These are phyloP conservation scores for Vidua macroura DNA, from an alignment of 2,113 vertebrate genomes.

Conservation along the genomic window DNA sequence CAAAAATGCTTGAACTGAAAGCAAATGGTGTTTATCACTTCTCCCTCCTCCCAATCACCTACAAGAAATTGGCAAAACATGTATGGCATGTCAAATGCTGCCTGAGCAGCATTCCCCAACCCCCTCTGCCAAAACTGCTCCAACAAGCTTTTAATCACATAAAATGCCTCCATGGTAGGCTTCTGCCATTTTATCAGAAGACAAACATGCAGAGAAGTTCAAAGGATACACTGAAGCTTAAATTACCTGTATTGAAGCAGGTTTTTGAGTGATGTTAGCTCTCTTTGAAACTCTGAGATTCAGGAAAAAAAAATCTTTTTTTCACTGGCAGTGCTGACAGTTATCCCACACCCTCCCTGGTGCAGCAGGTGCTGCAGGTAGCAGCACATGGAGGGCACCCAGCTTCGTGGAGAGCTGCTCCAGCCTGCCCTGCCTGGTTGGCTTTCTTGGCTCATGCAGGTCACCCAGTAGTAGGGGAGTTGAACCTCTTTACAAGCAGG, in stretches of 20 bases:
- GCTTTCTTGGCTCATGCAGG: not conserved
- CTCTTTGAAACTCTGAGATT: not conserved
- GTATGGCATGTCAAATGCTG: not conserved
- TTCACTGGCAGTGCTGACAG: not conserved
- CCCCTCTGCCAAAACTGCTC: not conserved
- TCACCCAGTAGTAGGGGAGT: not conserved
- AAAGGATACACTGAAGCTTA: not conserved
- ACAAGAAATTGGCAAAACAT: not conserved
- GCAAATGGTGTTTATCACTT: not conserved
- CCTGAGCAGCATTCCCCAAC: not conserved
- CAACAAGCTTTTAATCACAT: not conserved
- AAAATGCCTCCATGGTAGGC: not conserved
- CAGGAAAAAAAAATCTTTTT: not conserved
- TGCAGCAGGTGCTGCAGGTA: not conserved
- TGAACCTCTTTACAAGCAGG: not conserved
- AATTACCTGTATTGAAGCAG: not conserved
- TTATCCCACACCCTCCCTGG: not conserved
- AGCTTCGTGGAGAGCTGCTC: fast-evolving
- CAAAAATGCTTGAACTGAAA: not conserved
- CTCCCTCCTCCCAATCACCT: not conserved
- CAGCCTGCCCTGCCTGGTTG: not conserved
- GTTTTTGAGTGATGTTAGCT: not conserved
- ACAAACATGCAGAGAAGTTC: not conserved
- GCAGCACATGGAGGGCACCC: not conserved
- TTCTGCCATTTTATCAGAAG: not conserved